Evolutionary conservation across 2,888 invertebrate genomes (phyloP).

Genomic region (Tenthredo mesomela): DNA sequence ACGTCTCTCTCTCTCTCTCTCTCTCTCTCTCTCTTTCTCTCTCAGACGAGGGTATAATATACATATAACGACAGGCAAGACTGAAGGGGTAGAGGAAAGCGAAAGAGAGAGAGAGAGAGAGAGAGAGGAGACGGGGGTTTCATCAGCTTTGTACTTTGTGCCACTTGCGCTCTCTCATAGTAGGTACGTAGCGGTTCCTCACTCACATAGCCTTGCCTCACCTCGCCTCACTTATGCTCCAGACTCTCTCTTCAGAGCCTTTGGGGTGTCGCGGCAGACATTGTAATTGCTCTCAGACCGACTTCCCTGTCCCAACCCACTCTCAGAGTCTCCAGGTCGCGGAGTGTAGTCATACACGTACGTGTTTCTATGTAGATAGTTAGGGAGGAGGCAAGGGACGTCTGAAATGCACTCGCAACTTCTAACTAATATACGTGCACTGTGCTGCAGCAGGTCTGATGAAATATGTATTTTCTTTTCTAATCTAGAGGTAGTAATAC

Average conservation of each 20-base stretch:
- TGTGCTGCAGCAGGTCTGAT: neutral
- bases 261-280: constrained; percentile 50
- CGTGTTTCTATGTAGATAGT: neutral
- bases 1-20: neutral
- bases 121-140: constrained; percentile 11
- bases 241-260: constrained; percentile 39
- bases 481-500: neutral
- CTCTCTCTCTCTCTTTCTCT: constrained; percentile 8
- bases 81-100: neutral
- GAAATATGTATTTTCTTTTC: neutral
- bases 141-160: constrained; percentile 47
- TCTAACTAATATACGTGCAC: constrained; percentile 5
- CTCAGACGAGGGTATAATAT: constrained; percentile 33
- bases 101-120: neutral
- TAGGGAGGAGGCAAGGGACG: neutral
- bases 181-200: neutral
- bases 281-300: constrained; percentile 51
- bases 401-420: constrained; percentile 5
- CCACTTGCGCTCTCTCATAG: neutral
- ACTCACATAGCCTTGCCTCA: neutral
- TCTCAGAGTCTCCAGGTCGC: neutral
- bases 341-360: neutral
- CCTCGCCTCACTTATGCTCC: constrained; percentile 2
- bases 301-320: constrained; percentile 12
- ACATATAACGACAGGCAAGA: neutral